Evolutionary conservation across 2,888 invertebrate genomes (phyloP).

Genomic region (Amphimallon solstitiale): DNA sequence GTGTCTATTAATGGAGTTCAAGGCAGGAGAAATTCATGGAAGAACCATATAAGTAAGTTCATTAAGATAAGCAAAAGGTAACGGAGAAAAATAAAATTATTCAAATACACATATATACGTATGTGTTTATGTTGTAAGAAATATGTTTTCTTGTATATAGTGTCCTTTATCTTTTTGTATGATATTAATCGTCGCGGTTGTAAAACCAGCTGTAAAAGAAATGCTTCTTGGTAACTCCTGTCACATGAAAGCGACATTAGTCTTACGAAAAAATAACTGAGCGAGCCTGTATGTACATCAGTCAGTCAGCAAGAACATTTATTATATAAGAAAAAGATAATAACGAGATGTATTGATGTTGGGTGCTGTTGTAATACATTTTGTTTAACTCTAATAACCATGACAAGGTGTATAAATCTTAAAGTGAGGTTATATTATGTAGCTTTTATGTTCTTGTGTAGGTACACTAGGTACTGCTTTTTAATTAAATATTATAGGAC

Average conservation of each 20-base stretch:
- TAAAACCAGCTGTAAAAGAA: slow-evolving; percentile 8
- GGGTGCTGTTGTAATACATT: slow-evolving; percentile 1
- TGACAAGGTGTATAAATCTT: slow-evolving; percentile 1
- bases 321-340: slow-evolving; percentile 7
- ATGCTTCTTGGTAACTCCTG: not conserved
- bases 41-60: slow-evolving; percentile 30
- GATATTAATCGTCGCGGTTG: slow-evolving; percentile 27
- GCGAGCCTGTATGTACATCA: slow-evolving; percentile 4
- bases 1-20: slow-evolving; percentile 17
- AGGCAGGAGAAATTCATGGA: slow-evolving; percentile 31
- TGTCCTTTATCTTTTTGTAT: slow-evolving; percentile 18
- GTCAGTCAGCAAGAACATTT: slow-evolving; percentile 19
- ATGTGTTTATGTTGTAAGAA: slow-evolving; percentile 6
- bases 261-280: slow-evolving; percentile 1
- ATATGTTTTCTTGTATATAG: slow-evolving; percentile 9
- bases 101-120: slow-evolving; percentile 5
- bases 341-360: slow-evolving; percentile 8
- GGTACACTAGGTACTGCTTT: too few relatives aligned
- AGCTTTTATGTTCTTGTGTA: too few relatives aligned
- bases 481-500: too few relatives aligned
- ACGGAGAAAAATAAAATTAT: slow-evolving; percentile 17
- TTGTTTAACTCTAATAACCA: slow-evolving; percentile 17
- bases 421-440: too few relatives aligned
- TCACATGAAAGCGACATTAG: slow-evolving; percentile 15
- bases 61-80: slow-evolving; percentile 22